Percentiles rank a stretch among this genome's conserved stretches.
phyloP scores from a whole-genome alignment of 2,113 vertebrate species.

The Rana temporaria region DNA sequence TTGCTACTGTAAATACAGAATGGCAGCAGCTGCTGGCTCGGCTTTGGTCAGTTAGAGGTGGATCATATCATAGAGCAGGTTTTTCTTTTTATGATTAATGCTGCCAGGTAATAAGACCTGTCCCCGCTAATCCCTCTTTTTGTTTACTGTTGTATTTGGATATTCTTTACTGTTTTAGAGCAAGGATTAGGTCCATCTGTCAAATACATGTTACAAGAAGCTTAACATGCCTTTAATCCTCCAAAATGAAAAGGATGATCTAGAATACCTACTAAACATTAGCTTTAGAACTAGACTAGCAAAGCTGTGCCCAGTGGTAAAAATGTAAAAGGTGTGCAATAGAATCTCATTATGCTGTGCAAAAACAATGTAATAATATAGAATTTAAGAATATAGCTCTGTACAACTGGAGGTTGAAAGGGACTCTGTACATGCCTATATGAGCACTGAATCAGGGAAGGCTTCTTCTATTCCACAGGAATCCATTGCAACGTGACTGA shows the following conservation, averaged over 20 bases:
- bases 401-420: too few species aligned
- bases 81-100: constrained; percentile 32
- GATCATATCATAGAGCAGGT: constrained; percentile 49
- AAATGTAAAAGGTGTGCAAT: too few species aligned
- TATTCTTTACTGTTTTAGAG: constrained; percentile 22
- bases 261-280: constrained; percentile 51
- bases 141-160: constrained; percentile 38
- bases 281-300: constrained; percentile 37
- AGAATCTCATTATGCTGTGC: too few species aligned
- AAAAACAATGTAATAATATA: too few species aligned
- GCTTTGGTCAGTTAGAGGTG: constrained; percentile 42
- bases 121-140: constrained; percentile 33
- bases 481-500: too few species aligned
- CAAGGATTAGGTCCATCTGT: constrained; percentile 50
- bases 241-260: constrained; percentile 56
- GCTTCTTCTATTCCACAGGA: too few species aligned
- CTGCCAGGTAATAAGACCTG: constrained; percentile 57
- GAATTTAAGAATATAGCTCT: too few species aligned
- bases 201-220: constrained; percentile 55
- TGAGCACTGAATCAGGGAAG: too few species aligned
- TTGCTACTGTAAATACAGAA: constrained; percentile 40
- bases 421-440: too few species aligned
- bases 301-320: not conserved
- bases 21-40: constrained; percentile 47
- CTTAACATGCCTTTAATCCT: constrained; percentile 49